These are phyloP conservation scores for Ginglymostoma cirratum DNA, from an alignment of 2,113 vertebrate species.

Conservation along the genomic window DNA sequence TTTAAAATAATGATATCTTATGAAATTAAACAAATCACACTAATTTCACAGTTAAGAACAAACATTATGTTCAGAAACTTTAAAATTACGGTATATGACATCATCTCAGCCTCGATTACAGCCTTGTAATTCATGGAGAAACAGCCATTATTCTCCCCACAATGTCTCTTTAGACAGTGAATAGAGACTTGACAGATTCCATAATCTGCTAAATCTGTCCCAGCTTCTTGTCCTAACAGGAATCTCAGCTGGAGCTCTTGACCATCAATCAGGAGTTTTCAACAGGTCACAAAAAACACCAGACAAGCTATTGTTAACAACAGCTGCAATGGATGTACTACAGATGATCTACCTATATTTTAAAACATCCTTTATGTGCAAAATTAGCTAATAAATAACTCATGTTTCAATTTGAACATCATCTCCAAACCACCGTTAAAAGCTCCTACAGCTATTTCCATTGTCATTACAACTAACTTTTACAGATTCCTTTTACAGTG, in stretches of 20 bases:
- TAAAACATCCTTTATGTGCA: neutral
- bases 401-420: neutral
- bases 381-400: neutral
- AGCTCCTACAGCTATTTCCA: too few species aligned
- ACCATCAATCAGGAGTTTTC: constrained; percentile 32
- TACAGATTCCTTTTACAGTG: neutral
- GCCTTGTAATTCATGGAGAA: constrained; percentile 25
- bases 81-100: neutral
- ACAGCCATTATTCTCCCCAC: constrained; percentile 18
- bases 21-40: neutral
- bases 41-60: neutral
- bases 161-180: constrained; percentile 30
- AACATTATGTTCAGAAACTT: constrained; percentile 1
- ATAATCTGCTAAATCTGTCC: constrained; percentile 36
- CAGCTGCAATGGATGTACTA: constrained; percentile 27
- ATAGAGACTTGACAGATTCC: constrained; percentile 30
- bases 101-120: constrained; percentile 26
- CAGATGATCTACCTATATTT: constrained; percentile 31
- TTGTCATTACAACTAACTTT: neutral
- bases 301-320: constrained; percentile 33
- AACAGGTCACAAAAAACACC: constrained; percentile 32
- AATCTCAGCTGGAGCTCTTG: constrained; percentile 33
- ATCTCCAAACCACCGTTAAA: neutral
- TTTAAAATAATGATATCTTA: neutral
- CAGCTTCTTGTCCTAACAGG: constrained; percentile 30